Base-by-base conservation (phyloP, 2,113 vertebrate genomes). In the Vimba vimba region DNA sequence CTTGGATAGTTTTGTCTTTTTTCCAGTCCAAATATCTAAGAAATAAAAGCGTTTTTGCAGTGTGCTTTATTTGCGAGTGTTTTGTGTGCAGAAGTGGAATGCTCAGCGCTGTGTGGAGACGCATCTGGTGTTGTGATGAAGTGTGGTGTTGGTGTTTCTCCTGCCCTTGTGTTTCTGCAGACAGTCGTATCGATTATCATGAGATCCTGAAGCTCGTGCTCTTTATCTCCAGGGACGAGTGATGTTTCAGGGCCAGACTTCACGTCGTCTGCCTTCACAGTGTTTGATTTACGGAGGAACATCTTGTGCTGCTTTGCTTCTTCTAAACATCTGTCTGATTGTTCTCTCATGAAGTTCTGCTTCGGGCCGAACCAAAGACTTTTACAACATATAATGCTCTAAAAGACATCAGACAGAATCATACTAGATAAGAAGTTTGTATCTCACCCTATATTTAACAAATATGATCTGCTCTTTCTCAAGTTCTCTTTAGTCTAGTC, bases 101-200 rank as follows among this genome's bases (percentile, higher is more conserved):
- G 6, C 39, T 4, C 12, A 50, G 12, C 47, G 11, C 12, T 50
- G 11, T 4, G 13, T 13, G 47, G 12, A 50, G 3, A 50, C 2
- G 0, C 13, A 50, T 3, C 47, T 50, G 4, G 12, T 50, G 47
- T 50, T 50, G 4, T 50, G 47, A 13, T 13, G 47, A 50, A 12
- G 45, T 47, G 6, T 55, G 17, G 17, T 17, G 27, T 7, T 66
- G 13, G 66, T 17, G 66, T 66, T 47, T 45, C 71, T 74, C 15
- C 3, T 36, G 64, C 64, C 64, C 64, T 68, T n/a, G 30, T 17
- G 66, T 66, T 47, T 45, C 71, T 74, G 10, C 76, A 77, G 50
- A 76, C 45, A 6, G 25, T 64, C 80, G 76, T 87, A 92, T 93
- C 83, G 90, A 92, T 92, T 87, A 78, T 33, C 59, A 50, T 27